Evolutionary conservation across 2,888 invertebrate species (phyloP), one percentile per base, ranked within the genome.

Genomic region (Hyalella azteca): DNA sequence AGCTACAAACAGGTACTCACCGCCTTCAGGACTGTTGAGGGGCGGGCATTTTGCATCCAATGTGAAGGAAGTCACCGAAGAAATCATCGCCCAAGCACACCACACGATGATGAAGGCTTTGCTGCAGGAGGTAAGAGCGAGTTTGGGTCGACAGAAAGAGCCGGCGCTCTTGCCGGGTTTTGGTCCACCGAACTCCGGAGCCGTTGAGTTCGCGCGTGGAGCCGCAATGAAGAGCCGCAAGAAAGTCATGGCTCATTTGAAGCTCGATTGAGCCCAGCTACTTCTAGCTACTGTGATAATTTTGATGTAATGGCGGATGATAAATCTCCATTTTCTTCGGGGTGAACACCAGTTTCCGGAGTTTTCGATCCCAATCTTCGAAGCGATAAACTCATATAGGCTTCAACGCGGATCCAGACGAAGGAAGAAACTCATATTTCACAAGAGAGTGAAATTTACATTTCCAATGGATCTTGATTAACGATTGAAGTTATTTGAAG

Each of bases 1-100:
- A n/a, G n/a, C n/a, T n/a, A n/a, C n/a, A 49, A 9, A 22, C 49
- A 26, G 22, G n/a, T 36, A 66, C 66, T 66, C 66, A 66, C 66
- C 29, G 22, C 66, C 66, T 66, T 66, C 3, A 32, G 36, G 66
- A 19, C 39, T 66, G 66, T 66, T 36, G 66, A 29, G 66, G 3
- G 66, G 66, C 11, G 19, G 66, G 29, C 66, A 66, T 4, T 22
- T 39, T 1, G 66, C 36, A 7, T 36, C 36, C 9, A 36, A 32
- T 19, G 22, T 29, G 29, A 19, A 54, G 26, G 29, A 22, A 7
- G 54, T 54, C 26, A 26, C 54, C 29, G 22, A 54, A 29, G 22
- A n/a, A 5, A 54, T 54, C 1, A 54, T 22, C 26, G 49, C 49
- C 19, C 49, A 49, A 15, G 13, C 54, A 54, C 54, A 54, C 26